Conservation (phyloP, 2,113 vertebrate species). For the Martes martes region DNA sequence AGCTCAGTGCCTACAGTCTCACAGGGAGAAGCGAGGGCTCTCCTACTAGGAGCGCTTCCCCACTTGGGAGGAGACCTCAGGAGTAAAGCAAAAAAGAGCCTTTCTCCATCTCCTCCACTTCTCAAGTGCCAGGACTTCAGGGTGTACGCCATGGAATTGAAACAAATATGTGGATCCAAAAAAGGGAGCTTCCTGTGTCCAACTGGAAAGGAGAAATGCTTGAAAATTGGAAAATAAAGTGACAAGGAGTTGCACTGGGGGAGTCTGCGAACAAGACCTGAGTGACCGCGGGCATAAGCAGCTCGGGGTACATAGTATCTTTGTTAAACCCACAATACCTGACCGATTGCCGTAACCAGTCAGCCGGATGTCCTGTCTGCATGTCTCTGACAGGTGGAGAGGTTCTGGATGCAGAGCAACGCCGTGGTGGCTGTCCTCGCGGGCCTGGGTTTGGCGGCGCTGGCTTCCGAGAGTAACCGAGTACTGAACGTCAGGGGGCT, state of each 20-base stretch:
- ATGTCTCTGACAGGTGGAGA: constrained; percentile 87
- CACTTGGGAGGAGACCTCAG: not conserved
- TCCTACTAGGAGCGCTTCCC: not conserved
- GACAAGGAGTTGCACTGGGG: not conserved
- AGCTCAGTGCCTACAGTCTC: not conserved
- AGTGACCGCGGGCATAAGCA: not conserved
- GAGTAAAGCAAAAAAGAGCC: not conserved
- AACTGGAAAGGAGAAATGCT: not conserved
- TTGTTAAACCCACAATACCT: not conserved
- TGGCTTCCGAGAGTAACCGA: constrained; percentile 74
- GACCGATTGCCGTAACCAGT: fast-evolving
- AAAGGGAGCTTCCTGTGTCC: not conserved
- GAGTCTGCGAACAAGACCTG: not conserved
- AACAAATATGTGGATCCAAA: not conserved
- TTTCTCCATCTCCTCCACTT: not conserved
- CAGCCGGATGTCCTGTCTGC: fast-evolving
- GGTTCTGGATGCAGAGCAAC: constrained; percentile 98
- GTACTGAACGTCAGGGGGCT: constrained; percentile 76
- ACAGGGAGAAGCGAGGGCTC: not conserved
- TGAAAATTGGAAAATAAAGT: constrained; percentile 3
- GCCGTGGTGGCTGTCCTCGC: constrained; percentile 92
- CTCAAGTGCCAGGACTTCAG: not conserved
- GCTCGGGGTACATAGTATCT: not conserved
- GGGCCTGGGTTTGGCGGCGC: constrained; percentile 86
- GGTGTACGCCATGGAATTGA: not conserved